Percentiles rank a stretch among this genome's conserved stretches.
These are phyloP conservation scores for Hipposideros armiger DNA, from an alignment of 2,113 vertebrate species.

Conservation along the genomic window DNA sequence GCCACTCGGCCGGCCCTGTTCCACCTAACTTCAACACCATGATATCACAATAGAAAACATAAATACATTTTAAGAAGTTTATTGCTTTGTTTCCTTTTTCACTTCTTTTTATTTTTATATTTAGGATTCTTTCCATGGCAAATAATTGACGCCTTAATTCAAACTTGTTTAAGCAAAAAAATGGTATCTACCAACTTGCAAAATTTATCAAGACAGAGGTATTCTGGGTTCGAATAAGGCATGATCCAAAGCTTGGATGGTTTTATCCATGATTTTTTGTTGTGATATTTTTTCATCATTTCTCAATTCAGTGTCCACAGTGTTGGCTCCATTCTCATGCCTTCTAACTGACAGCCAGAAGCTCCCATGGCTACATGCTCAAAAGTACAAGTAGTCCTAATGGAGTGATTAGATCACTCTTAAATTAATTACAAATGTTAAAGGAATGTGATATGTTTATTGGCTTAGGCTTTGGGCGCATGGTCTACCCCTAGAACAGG, in stretches of 20 bases:
- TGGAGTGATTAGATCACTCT: not conserved
- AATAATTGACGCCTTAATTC: not conserved
- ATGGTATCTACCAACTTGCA: not conserved
- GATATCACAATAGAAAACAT: not conserved
- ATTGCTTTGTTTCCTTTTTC: not conserved
- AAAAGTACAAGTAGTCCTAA: not conserved
- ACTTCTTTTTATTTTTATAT: not conserved
- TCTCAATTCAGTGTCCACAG: not conserved
- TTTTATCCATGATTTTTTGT: not conserved
- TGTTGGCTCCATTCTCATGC: not conserved
- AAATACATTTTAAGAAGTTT: constrained; percentile 27
- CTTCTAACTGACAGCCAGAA: not conserved
- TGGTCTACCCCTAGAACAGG: not conserved
- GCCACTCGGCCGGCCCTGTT: too few species aligned
- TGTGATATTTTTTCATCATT: not conserved
- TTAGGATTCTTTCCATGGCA: not conserved
- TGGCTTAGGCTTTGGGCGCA: not conserved
- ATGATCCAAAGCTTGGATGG: not conserved
- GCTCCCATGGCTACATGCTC: not conserved
- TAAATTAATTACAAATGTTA: not conserved
- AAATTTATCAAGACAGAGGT: not conserved
- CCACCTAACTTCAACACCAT: not conserved
- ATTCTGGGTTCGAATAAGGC: not conserved
- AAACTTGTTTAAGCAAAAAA: not conserved
- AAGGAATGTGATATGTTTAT: not conserved